Percentiles rank a stretch among this genome's conserved stretches.
Evolutionary conservation across 2,113 vertebrate genomes (phyloP).

Genomic region (Lepus timidus): DNA sequence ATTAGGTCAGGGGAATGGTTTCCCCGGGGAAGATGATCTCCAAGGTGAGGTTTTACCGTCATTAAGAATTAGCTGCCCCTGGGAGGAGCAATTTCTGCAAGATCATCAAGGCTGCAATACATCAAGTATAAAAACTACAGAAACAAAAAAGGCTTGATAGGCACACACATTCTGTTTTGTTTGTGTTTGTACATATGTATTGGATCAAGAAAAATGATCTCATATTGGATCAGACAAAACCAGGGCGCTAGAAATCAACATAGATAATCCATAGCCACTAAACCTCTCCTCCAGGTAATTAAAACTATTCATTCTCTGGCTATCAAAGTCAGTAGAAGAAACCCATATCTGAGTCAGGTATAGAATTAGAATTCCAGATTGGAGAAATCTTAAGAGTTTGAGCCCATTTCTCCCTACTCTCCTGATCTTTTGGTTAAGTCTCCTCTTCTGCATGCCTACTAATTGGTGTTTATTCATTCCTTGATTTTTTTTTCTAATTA

Average conservation of each 20-base stretch:
- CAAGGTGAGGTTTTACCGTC: background rate
- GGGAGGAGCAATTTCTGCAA: background rate
- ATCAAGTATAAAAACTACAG: constrained; percentile 25
- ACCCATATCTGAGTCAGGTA: background rate
- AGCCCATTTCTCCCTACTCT: background rate
- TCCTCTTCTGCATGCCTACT: constrained; percentile 23
- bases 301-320: background rate
- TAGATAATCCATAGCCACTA: background rate
- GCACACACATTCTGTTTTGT: background rate
- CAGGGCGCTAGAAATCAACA: background rate
- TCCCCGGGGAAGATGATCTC: background rate
- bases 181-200: background rate
- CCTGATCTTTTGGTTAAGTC: background rate
- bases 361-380: constrained; percentile 20
- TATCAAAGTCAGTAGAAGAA: constrained; percentile 1
- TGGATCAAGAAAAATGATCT: background rate
- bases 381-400: constrained; percentile 38
- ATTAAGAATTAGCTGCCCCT: background rate
- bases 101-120: background rate
- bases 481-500: background rate
- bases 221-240: background rate
- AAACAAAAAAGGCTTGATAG: background rate
- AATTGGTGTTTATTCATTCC: background rate
- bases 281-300: background rate
- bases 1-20: background rate